phyloP scores from a whole-genome alignment of 2,113 vertebrate species.

The Neotoma lepida region DNA sequence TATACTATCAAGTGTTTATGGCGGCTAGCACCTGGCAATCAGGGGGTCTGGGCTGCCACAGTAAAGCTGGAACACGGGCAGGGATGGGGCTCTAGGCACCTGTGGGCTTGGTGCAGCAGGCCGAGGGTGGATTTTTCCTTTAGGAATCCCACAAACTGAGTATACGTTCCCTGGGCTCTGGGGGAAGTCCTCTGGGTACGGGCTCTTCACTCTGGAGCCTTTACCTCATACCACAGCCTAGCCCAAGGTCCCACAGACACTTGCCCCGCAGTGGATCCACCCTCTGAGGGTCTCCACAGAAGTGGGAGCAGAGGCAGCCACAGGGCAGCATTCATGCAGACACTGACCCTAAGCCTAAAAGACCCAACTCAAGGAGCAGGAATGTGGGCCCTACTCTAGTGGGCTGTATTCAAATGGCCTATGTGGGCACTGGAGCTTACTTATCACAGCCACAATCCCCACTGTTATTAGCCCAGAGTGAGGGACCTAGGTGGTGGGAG shows the following conservation, averaged over 20 bases:
- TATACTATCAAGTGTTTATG: background rate
- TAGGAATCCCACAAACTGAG: background rate
- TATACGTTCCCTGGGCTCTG: background rate
- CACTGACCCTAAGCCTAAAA: accelerated
- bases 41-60: no score
- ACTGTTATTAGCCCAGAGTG: accelerated
- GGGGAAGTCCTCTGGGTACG: background rate
- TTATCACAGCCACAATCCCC: accelerated
- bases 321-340: accelerated
- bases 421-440: accelerated
- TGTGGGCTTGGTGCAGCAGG: background rate
- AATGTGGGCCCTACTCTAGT: background rate
- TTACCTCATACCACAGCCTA: background rate
- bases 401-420: background rate
- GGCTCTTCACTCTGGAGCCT: background rate
- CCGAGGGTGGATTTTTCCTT: background rate
- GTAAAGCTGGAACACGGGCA: background rate
- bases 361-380: background rate
- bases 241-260: background rate
- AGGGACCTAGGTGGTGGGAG: no score
- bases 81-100: background rate
- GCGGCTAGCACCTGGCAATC: background rate
- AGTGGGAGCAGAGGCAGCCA: accelerated
- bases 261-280: accelerated
- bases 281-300: background rate